phyloP scores from a whole-genome alignment of 2,113 vertebrate genomes.

The Elaphurus davidianus region DNA sequence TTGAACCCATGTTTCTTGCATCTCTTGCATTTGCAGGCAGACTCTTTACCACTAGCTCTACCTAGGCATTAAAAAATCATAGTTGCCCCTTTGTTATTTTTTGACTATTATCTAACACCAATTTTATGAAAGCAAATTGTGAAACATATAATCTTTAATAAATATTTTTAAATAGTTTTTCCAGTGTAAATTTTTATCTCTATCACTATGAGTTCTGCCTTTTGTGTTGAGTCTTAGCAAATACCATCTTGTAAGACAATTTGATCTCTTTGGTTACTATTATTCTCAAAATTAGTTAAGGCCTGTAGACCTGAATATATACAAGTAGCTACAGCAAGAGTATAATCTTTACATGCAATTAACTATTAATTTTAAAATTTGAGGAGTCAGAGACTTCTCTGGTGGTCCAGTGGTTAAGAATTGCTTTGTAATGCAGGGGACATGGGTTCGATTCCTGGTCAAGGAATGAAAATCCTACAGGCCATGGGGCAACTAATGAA shows the following conservation, averaged over 20 bases:
- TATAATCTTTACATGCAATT: background rate
- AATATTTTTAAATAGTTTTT: background rate
- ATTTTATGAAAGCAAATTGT: background rate
- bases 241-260: background rate
- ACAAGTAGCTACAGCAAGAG: background rate
- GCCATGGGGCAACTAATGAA: background rate
- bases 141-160: background rate
- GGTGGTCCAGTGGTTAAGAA: background rate
- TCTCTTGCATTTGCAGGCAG: background rate
- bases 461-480: background rate
- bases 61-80: background rate
- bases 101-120: background rate
- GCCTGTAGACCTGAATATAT: background rate
- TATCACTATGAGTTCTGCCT: background rate
- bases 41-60: background rate
- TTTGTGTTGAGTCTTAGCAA: background rate
- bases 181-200: background rate
- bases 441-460: background rate
- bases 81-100: background rate
- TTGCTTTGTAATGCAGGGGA: background rate
- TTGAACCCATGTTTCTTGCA: background rate
- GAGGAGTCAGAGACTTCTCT: background rate
- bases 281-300: background rate
- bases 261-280: background rate
- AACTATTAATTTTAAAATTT: background rate